Percentiles rank a stretch among this genome's conserved stretches.
Conservation (phyloP, 2,888 invertebrate genomes). For the Liodrosophila aerea region DNA sequence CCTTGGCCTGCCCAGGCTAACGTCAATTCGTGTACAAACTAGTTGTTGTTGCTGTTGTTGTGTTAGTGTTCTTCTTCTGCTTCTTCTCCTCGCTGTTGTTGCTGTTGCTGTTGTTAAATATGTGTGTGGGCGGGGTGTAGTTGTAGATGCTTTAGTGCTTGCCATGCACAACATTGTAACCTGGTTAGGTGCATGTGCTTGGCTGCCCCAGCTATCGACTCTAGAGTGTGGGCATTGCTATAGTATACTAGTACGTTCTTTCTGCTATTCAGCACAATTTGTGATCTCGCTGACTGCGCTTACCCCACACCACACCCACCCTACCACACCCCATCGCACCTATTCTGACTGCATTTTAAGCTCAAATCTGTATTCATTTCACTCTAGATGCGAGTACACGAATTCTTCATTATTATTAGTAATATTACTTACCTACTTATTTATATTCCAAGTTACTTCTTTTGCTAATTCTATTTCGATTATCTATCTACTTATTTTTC, state of each 20-base stretch:
- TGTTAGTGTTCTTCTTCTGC: conserved; percentile 13
- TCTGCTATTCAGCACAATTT: no score
- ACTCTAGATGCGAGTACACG: no score
- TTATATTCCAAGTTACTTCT: no score
- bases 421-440: no score
- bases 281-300: no score
- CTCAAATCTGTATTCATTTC: no score
- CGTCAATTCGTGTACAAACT: conserved; percentile 20
- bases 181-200: conserved; percentile 54
- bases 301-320: no score
- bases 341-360: no score
- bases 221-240: not conserved
- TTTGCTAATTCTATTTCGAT: no score
- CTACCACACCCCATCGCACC: no score
- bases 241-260: not conserved
- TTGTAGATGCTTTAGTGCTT: conserved; percentile 20
- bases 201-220: conserved; percentile 7
- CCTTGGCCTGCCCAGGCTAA: conserved; percentile 31
- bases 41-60: conserved; percentile 16
- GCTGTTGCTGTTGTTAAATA: conserved; percentile 10
- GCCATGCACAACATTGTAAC: conserved; percentile 48
- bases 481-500: no score
- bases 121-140: conserved; percentile 41
- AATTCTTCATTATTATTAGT: no score
- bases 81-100: not conserved